Conservation (phyloP, 2,888 invertebrate species). For the Mythimna loreyi region DNA sequence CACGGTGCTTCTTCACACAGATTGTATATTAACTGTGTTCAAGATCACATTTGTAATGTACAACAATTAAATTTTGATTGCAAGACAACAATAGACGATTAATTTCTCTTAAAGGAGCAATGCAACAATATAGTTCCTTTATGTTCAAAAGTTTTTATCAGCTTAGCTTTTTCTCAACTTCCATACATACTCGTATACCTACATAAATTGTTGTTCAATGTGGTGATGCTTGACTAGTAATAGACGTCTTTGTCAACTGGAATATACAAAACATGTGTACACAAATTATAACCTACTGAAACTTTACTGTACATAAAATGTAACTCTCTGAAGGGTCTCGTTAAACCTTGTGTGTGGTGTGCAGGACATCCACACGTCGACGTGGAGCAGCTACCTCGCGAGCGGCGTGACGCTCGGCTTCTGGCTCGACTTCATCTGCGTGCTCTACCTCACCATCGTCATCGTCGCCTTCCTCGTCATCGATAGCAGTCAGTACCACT, state of each 20-base stretch:
- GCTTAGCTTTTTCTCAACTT: background rate
- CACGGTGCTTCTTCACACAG: too few relatives aligned
- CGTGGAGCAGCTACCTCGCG: slow-evolving; percentile 93
- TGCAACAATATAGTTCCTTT: background rate
- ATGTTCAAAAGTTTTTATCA: background rate
- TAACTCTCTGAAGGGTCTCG: background rate
- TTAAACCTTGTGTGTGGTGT: background rate
- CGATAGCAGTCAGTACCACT: slow-evolving; percentile 84
- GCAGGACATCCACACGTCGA: slow-evolving; percentile 93
- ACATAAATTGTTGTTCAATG: background rate
- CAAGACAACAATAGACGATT: too few relatives aligned
- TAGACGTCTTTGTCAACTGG: background rate
- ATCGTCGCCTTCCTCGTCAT: slow-evolving; percentile 93
- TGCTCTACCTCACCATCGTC: slow-evolving; percentile 92
- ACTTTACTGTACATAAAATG: background rate
- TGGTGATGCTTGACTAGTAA: background rate
- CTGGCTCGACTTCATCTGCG: slow-evolving; percentile 94
- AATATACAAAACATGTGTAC: background rate
- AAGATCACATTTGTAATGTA: too few relatives aligned
- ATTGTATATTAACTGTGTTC: too few relatives aligned
- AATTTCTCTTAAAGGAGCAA: background rate
- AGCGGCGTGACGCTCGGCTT: slow-evolving; percentile 94
- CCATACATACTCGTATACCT: too few relatives aligned
- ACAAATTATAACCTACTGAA: background rate
- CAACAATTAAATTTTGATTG: too few relatives aligned